Conservation (phyloP, 2,797 vertebrate species). For the Gymnothorax javanicus region DNA sequence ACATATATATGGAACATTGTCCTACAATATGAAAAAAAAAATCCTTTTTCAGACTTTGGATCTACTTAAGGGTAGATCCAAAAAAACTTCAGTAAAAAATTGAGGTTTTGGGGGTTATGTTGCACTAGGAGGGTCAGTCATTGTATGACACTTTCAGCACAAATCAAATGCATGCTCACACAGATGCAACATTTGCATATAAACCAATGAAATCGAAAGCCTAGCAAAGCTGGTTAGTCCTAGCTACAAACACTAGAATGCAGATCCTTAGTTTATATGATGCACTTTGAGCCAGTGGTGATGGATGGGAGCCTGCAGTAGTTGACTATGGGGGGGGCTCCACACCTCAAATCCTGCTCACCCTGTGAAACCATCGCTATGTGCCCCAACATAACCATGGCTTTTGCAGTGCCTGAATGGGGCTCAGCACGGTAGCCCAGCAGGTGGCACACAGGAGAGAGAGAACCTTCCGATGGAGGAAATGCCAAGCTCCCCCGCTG, state of each 20-base stretch:
- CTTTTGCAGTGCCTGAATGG: constrained; percentile 37
- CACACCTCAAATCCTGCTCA: not conserved
- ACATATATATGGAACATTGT: no score
- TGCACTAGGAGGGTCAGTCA: no score
- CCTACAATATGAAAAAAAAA: no score
- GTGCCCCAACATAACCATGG: not conserved
- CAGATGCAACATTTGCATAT: no score
- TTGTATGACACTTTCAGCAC: no score
- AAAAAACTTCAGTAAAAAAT: no score
- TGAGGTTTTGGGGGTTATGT: no score
- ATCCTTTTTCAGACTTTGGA: no score
- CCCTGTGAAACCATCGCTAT: constrained; percentile 4
- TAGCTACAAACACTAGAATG: not conserved
- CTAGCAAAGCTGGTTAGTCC: no score
- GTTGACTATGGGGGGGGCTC: not conserved
- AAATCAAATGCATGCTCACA: no score
- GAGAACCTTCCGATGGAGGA: constrained; percentile 13
- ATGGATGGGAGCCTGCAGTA: not conserved
- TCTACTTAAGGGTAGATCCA: no score
- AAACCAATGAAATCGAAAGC: no score
- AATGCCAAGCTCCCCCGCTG: constrained; percentile 35
- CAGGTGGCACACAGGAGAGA: constrained; percentile 35
- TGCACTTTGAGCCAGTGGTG: not conserved
- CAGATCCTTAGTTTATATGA: not conserved
- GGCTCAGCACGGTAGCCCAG: constrained; percentile 19